Evolutionary conservation across 2,113 vertebrate species (phyloP), one percentile per base, ranked within the genome.

Genomic region (Mungos mungo): DNA sequence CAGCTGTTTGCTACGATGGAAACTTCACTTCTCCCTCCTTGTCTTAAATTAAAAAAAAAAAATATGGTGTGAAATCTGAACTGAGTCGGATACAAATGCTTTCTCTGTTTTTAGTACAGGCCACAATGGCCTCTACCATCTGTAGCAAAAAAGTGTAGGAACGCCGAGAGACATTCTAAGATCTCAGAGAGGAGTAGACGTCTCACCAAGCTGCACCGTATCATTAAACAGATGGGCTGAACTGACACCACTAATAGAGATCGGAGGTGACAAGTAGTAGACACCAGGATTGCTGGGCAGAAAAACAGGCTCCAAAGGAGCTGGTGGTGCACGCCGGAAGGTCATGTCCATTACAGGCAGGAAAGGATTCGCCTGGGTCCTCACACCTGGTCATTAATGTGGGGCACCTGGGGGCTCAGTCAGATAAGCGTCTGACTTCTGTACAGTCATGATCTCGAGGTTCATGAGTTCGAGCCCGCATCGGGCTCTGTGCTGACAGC

Each of bases 381-480:
- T 95, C n/a, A 18, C 54, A 25, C 5, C 14, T 29, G 57, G 21
- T 23, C 57, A 23, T 60, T 60, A 60, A 25, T 2, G 21, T 21
- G 21, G 57, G 57, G 21, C 57, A 0, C 57, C 0, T 23, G 57
- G 57, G 2, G 57, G 57, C 21, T 60, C 21, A 8, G 54, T 60
- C 8, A 2, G 57, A 9, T 23, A 60, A 60, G 7, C 21, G 8
- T 60, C 57, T 2, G 21, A 9, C 21, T 60, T 60, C 8, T 0
- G 21, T 21, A 23, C 57, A 23, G 57, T 25, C 57, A 23, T 9
- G 7, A 23, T 60, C 57, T 60, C 57, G 23, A 21, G 8, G 57
- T 60, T 60, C 2, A 0, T 60, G 57, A 23, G 21, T 60, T 60
- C 2, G 2, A 21, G 57, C 57, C 57, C 0, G 0, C 7, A 21